Evolutionary conservation across 2,888 invertebrate species (phyloP), one percentile per base, ranked within the genome.

Genomic region (Ypsolopha scabrella): DNA sequence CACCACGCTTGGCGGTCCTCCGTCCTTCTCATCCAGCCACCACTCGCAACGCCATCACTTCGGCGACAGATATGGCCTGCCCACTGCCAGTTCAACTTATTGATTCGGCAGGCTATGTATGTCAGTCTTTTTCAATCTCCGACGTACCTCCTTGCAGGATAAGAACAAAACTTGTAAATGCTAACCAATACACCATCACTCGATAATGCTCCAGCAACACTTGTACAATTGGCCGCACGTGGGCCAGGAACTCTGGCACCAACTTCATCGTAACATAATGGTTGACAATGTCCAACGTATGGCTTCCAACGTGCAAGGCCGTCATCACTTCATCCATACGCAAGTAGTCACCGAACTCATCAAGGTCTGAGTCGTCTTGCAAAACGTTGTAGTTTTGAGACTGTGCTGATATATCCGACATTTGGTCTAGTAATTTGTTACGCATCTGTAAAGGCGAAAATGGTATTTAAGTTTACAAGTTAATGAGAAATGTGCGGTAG

Each of bases 111-210:
- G n/a, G n/a, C n/a, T n/a, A n/a, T n/a, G n/a, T n/a, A n/a, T n/a
- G n/a, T n/a, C n/a, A n/a, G n/a, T n/a, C n/a, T n/a, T n/a, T n/a
- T n/a, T n/a, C n/a, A n/a, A n/a, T n/a, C n/a, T n/a, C n/a, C n/a
- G n/a, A n/a, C n/a, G n/a, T n/a, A n/a, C n/a, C n/a, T n/a, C n/a
- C n/a, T n/a, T n/a, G 4, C 24, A 2, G 24, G 24, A 24, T 38
- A 38, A 37, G 6, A 44, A 44, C n/a, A 7, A 9, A 43, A 9
- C 8, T 13, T 50, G 44, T 45, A 38, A 53, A 41, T 35, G 58
- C 72, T 69, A 55, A 82, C 82, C 82, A 82, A 55, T 94, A 95
- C 58, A 94, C 87, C 53, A 95, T 71, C 14, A 94, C 89, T 67
- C 80, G 80, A 63, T 90, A 92, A 62, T 90, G 80, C 39, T 89